Base-by-base conservation (phyloP, 2,113 vertebrate genomes). In the Helogale parvula region DNA sequence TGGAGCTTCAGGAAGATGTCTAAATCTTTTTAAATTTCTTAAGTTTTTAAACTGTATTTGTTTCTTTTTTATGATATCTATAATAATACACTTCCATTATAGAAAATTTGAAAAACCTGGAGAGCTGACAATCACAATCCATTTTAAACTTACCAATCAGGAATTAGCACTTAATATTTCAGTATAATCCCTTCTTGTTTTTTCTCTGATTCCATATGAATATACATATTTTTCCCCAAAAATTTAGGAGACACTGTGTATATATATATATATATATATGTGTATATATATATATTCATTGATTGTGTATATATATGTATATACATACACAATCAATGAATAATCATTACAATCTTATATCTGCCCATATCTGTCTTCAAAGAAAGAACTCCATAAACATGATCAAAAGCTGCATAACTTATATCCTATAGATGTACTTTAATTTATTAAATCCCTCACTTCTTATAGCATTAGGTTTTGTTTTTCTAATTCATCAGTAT, bases 371-470 rank as follows among this genome's bases (percentile, higher is more conserved):
- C 17, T 52, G 3, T 88, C 33, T 63, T 96, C 68, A 83, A 65
- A 88, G 47, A 35, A 74, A 91, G n/a, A 95, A 47, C 45, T 96
- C 52, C 21, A 57, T 87, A 94, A 92, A 77, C n/a, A 76, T 94
- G 33, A 93, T 60, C 72, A 85, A 85, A 88, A 82, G 33, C 63
- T 33, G 0, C 0, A 27, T 71, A 76, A 87, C 25, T 57, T 47
- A 68, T 7, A 96, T 65, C 3, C 29, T 71, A 80, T 47, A 15
- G n/a, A 47, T 45, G 7, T 27, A 45, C 10, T n/a, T 25, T 69
- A 84, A 74, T 57, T 80, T 66, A 12, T 47, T 93, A 76, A 6
- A 63, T 65, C 66, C 47, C 21, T 16, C 11, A 66, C 52, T 45
- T 88, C 71, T 60, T 54, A 86, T 17, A 52, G 29, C 27, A 72